phyloP scores from a whole-genome alignment of 2,113 vertebrate species.

The Heloderma charlesbogerti region DNA sequence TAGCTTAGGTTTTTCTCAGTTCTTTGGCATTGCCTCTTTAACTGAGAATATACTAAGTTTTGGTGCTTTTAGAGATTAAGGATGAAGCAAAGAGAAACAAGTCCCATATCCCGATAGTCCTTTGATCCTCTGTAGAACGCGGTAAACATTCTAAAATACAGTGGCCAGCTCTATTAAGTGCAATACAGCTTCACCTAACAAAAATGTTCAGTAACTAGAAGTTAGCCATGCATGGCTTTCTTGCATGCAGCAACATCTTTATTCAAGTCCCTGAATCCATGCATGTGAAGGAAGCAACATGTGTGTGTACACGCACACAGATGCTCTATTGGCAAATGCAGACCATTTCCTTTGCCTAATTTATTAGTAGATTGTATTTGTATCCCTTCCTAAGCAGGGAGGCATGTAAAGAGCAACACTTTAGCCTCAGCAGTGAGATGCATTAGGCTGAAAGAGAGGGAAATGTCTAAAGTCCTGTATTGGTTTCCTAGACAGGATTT shows the following conservation, averaged over 20 bases:
- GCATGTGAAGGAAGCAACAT: background rate
- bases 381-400: background rate
- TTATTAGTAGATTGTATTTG: background rate
- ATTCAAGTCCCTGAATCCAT: background rate
- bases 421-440: background rate
- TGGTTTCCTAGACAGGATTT: background rate
- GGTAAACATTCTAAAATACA: background rate
- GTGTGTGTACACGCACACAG: background rate
- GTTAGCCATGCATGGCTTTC: background rate
- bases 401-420: background rate
- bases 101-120: background rate
- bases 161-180: background rate
- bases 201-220: background rate
- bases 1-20: slow-evolving; percentile 52
- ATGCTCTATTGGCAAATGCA: background rate
- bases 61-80: slow-evolving; percentile 2
- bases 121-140: background rate
- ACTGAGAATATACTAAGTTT: slow-evolving; percentile 8
- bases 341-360: background rate
- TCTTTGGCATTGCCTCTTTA: slow-evolving; percentile 26
- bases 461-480: background rate
- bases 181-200: background rate
- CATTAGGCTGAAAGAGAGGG: background rate
- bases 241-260: background rate
- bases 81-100: accelerated